These are phyloP conservation scores for Amorpha juglandis DNA, from an alignment of 2,888 invertebrate species.

Conservation along the genomic window DNA sequence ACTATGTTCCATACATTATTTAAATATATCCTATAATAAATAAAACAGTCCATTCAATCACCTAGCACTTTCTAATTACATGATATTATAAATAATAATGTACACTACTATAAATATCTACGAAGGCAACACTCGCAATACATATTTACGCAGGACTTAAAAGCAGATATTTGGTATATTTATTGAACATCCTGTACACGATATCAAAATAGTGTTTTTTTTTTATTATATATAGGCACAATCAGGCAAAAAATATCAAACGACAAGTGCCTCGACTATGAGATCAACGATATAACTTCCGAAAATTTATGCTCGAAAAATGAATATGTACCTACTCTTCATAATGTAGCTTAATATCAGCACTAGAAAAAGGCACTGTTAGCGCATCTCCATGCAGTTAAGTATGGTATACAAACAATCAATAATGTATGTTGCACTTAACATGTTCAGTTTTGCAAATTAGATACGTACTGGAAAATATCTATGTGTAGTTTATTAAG, in stretches of 20 bases:
- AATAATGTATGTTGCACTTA: constrained; percentile 22
- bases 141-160: constrained; percentile 67
- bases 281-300: constrained; percentile 70
- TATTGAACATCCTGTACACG: constrained; percentile 80
- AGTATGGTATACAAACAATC: constrained; percentile 11
- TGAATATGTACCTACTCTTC: background rate
- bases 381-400: constrained; percentile 33
- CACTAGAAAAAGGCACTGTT: constrained; percentile 56
- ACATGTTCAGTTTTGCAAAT: background rate
- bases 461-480: constrained; percentile 4
- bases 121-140: constrained; percentile 77
- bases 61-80: constrained; percentile 47
- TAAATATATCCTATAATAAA: constrained; percentile 59
- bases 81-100: constrained; percentile 32
- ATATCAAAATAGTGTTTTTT: constrained; percentile 78
- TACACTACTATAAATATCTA: constrained; percentile 51
- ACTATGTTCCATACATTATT: constrained; percentile 46
- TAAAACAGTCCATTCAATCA: constrained; percentile 57
- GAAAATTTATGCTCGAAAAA: constrained; percentile 33
- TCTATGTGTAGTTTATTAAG: constrained; percentile 4
- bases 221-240: constrained; percentile 72
- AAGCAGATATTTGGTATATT: constrained; percentile 83
- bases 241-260: constrained; percentile 66
- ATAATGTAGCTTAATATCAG: constrained; percentile 30
- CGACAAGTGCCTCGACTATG: constrained; percentile 66